Conservation (phyloP, 2,113 vertebrate genomes). For the Cyanoderma ruficeps region DNA sequence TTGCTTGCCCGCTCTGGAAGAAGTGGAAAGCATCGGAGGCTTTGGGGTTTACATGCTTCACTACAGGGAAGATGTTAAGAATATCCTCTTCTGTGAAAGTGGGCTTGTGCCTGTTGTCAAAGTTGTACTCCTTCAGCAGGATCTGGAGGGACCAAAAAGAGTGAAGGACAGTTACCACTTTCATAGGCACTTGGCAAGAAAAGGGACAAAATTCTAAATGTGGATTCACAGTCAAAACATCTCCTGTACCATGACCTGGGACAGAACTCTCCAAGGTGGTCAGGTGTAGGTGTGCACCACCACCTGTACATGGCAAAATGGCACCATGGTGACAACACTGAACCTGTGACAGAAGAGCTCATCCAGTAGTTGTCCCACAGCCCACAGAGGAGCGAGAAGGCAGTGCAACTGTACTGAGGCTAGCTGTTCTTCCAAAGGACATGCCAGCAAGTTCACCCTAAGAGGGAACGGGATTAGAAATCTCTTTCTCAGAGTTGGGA, state of each 20-base stretch:
- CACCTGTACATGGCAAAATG: not conserved
- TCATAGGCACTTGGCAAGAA: not conserved
- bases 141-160: conserved; percentile 73
- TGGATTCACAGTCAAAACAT: not conserved
- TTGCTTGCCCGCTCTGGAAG: conserved; percentile 99
- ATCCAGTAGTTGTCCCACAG: not conserved
- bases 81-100: conserved; percentile 98
- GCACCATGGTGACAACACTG: not conserved
- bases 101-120: conserved; percentile 94
- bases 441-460: not conserved
- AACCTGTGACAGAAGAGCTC: not conserved
- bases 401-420: not conserved
- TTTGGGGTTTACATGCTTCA: conserved; percentile 98
- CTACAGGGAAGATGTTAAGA: conserved; percentile 97
- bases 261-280: not conserved
- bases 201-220: not conserved
- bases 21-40: conserved; percentile 98
- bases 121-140: conserved; percentile 96
- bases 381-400: not conserved
- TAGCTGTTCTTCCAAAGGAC: not conserved
- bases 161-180: not conserved
- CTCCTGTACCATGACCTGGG: not conserved
- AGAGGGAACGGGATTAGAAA: not conserved
- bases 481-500: not conserved
- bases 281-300: not conserved